A percentile compares a stretch with the other conserved stretches of the same genome.
phyloP scores from a whole-genome alignment of 2,113 vertebrate species.

The Tachysurus fulvidraco region DNA sequence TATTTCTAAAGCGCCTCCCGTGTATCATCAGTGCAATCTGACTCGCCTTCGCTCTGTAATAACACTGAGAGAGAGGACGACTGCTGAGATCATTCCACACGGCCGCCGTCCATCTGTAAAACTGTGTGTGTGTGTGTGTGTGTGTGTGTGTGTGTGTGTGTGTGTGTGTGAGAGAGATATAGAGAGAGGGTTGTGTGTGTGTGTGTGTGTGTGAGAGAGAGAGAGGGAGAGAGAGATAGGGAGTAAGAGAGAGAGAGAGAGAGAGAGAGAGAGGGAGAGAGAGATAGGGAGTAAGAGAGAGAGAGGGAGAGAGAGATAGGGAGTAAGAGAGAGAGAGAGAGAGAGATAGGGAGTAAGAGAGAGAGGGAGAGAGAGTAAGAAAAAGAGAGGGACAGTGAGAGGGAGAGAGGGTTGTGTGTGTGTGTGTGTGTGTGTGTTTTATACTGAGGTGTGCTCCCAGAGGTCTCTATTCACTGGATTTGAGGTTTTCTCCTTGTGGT shows the following conservation, averaged over 20 bases:
- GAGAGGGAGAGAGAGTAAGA: too few species aligned
- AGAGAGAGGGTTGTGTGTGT: too few species aligned
- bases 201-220: constrained; percentile 44
- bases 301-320: too few species aligned
- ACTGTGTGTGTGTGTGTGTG: constrained; percentile 55
- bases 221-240: background rate
- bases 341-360: too few species aligned
- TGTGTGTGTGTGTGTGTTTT: background rate
- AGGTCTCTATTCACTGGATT: constrained; percentile 14
- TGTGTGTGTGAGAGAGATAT: background rate
- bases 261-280: too few species aligned
- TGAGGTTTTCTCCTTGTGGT: background rate
- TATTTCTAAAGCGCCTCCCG: constrained; percentile 84
- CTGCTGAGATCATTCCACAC: constrained; percentile 84
- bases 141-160: background rate
- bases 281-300: constrained; percentile 48
- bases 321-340: too few species aligned
- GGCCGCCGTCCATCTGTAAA: constrained; percentile 81
- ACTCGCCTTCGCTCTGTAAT: constrained; percentile 90
- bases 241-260: too few species aligned
- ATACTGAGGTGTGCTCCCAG: constrained; percentile 11
- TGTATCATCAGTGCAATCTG: constrained; percentile 91
- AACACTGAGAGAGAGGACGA: constrained; percentile 85
- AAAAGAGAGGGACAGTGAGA: too few species aligned
- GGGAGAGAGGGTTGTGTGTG: too few species aligned